A percentile compares a stretch with the other conserved stretches of the same genome.
Conservation (phyloP, 2,797 vertebrate species). For the Limosa lapponica region DNA sequence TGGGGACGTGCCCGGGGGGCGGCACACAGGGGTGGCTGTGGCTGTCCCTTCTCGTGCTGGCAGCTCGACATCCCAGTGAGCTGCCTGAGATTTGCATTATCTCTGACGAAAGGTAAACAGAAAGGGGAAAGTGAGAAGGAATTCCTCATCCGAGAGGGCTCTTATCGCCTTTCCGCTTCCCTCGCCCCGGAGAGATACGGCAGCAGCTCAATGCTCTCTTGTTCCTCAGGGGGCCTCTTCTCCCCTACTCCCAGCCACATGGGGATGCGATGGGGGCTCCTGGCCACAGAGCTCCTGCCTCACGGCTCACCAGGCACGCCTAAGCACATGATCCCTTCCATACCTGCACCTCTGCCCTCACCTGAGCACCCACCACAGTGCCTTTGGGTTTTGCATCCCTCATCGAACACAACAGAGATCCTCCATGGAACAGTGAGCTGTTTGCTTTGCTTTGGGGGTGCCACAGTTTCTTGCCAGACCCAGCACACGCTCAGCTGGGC, state of each 20-base stretch:
- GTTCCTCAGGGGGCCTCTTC: slow-evolving; percentile 59
- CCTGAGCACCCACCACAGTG: rapidly evolving
- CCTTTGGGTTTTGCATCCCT: not conserved
- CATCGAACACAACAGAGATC: not conserved
- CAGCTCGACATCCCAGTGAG: not conserved
- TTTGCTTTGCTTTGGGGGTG: not conserved
- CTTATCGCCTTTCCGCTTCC: slow-evolving; percentile 79
- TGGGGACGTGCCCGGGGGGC: rapidly evolving
- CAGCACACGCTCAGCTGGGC: not conserved
- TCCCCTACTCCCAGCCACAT: rapidly evolving
- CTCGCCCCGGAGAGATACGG: slow-evolving; percentile 60
- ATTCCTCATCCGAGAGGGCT: slow-evolving; percentile 60
- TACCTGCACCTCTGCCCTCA: not conserved
- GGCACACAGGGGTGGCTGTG: not conserved
- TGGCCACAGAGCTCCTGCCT: rapidly evolving
- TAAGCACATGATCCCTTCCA: not conserved
- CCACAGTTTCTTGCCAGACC: rapidly evolving
- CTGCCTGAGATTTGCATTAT: slow-evolving; percentile 42
- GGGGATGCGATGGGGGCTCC: not conserved
- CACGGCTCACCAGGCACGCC: rapidly evolving
- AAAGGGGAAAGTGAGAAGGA: slow-evolving; percentile 78
- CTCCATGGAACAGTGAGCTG: rapidly evolving
- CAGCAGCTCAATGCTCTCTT: slow-evolving; percentile 73
- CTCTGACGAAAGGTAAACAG: slow-evolving; percentile 66
- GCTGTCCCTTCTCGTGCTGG: not conserved